Base-by-base conservation (phyloP, 2,888 invertebrate species). In the Polia nebulosa region DNA sequence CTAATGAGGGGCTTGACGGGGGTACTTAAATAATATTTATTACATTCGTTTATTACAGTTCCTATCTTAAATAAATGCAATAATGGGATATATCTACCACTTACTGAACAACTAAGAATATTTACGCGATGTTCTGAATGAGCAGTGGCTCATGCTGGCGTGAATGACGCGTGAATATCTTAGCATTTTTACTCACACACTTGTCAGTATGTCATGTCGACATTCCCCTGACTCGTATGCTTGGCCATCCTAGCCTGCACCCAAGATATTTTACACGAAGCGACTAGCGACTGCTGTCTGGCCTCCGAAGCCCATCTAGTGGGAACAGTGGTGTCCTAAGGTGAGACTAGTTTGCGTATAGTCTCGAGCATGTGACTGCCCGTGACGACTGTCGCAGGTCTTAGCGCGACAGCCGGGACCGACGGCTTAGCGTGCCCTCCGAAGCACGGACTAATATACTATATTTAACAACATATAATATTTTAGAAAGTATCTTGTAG, bases 321-420 rank as follows among this genome's bases (percentile, higher is more conserved):
- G 32, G 45, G 45, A 41, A 29, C 34, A 49, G 47, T n/a, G 34
- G 49, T 22, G 13, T 66, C 49, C 29, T n/a, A 25, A 29, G 41
- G 34, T 22, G 20, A 34, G 34, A 52, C 63, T 63, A 57, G 51
- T 44, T 36, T 44, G 29, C 27, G 34, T 22, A 39, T 39, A 15
- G 59, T 70, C 2, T 47, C 47, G 36, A 45, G 32, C 58, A 41
- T n/a, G 56, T n/a, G 20, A 47, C 17, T 41, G 49, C 67, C 9
- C 41, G 55, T 70, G 25, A 66, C 70, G 67, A 65, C 66, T 41
- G 59, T 22, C 66, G 53, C 13, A 25, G 59, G 17, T 55, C 7
- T 27, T 36, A 20, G 59, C 7, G 27, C 27, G 70, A 53, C 55
- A 59, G 59, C 59, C 67, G 59, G 70, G 67, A 66, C 69, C 67